These are phyloP conservation scores for Halcyon senegalensis DNA, from an alignment of 2,113 vertebrate species.

Conservation along the genomic window DNA sequence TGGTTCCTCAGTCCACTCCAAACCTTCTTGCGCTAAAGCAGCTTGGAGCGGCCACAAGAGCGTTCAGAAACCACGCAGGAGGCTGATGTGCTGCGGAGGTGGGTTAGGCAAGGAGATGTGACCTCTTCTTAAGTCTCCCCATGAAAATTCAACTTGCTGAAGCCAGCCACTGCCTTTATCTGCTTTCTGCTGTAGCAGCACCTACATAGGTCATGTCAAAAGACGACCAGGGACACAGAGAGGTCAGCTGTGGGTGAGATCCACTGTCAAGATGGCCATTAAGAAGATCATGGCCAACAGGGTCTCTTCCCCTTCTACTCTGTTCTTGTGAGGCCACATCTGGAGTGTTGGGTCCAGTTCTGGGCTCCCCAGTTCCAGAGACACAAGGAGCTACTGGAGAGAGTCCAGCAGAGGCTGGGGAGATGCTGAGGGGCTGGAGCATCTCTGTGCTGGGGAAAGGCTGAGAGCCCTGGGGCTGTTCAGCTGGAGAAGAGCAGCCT, in stretches of 20 bases:
- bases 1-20: neutral
- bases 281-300: neutral
- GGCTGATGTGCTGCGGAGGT: neutral
- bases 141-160: neutral
- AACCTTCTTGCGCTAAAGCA: neutral
- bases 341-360: neutral
- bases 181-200: neutral
- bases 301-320: neutral
- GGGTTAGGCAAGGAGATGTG: neutral
- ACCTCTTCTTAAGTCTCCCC: neutral
- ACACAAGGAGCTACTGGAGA: neutral
- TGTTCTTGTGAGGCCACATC: neutral
- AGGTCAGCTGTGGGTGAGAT: neutral
- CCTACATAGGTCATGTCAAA: accelerated
- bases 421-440: neutral
- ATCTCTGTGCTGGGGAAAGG: neutral
- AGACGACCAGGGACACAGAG: accelerated
- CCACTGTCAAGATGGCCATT: accelerated
- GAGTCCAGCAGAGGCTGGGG: neutral
- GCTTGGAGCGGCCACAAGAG: neutral
- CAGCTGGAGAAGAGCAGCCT: neutral
- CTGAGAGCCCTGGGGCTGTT: neutral
- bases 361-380: neutral
- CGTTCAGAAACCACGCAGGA: neutral
- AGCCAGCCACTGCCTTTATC: neutral